Conservation (phyloP, 2,113 vertebrate genomes). For the Isichthys henryi region DNA sequence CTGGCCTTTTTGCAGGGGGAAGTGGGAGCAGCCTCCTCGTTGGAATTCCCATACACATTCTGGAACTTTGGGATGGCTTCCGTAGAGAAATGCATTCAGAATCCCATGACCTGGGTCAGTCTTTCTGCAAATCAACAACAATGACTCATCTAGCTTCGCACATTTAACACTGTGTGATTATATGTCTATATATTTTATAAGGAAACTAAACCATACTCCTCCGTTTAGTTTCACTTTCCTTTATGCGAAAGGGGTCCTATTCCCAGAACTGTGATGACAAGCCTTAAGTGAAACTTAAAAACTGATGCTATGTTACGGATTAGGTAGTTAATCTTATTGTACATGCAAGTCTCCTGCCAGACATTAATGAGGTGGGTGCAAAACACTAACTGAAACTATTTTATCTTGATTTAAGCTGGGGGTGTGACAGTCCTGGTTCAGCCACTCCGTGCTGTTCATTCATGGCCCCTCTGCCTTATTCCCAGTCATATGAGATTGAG, state of each 20-base stretch:
- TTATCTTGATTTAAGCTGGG: background rate
- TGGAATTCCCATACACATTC: conserved; percentile 35
- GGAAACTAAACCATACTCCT: background rate
- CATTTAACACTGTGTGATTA: background rate
- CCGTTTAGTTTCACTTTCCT: conserved; percentile 1
- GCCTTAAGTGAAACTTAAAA: background rate
- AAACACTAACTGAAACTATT: background rate
- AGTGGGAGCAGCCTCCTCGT: conserved; percentile 39
- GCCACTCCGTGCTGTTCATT: background rate
- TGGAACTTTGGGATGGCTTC: conserved; percentile 37
- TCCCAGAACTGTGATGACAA: background rate
- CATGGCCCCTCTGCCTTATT: background rate
- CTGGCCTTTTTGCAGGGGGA: conserved; percentile 38
- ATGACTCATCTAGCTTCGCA: background rate
- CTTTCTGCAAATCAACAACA: background rate
- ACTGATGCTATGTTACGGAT: background rate
- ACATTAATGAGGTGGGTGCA: background rate
- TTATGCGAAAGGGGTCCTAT: background rate
- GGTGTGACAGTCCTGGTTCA: background rate
- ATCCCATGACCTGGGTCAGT: background rate
- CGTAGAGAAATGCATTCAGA: conserved; percentile 21
- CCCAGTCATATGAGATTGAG: background rate
- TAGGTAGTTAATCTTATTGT: background rate
- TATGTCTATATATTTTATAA: background rate
- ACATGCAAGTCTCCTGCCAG: background rate